Percentiles rank a stretch among this genome's conserved stretches.
phyloP scores from a whole-genome alignment of 2,113 vertebrate species.

The Paradisaea rubra region DNA sequence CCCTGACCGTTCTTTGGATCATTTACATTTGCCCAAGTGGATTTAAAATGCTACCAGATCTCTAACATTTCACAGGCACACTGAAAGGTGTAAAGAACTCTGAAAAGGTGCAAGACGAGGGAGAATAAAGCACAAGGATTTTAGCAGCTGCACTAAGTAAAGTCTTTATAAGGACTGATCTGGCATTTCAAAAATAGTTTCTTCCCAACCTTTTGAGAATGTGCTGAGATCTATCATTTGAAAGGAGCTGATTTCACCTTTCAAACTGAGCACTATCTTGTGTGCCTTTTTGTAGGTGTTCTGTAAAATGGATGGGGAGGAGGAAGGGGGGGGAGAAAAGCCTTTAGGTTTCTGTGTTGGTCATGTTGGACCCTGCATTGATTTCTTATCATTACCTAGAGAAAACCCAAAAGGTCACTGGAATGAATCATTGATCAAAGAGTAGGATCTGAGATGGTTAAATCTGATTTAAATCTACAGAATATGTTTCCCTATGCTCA shows the following conservation, averaged over 20 bases:
- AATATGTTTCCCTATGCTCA: background rate
- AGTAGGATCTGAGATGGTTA: background rate
- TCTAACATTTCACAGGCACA: constrained; percentile 40
- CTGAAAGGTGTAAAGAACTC: constrained; percentile 50
- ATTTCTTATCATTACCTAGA: background rate
- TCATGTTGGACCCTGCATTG: background rate
- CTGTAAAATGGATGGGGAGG: background rate
- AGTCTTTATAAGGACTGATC: constrained; percentile 42
- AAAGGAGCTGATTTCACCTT: constrained; percentile 47
- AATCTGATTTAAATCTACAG: background rate
- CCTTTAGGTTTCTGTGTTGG: background rate
- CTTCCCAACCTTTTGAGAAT: constrained; percentile 6
- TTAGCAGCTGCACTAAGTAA: constrained; percentile 1
- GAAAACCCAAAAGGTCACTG: background rate
- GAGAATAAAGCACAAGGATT: constrained; percentile 38
- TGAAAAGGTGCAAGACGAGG: constrained; percentile 51
- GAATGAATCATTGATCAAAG: background rate
- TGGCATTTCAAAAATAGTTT: constrained; percentile 60
- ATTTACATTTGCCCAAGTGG: constrained; percentile 25
- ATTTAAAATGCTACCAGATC: constrained; percentile 42
- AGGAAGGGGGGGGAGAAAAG: background rate
- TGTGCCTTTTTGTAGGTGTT: background rate
- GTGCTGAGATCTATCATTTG: constrained; percentile 7
- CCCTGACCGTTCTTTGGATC: background rate
- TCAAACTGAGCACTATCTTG: background rate